These are phyloP conservation scores for Phallusia fumigata DNA, from an alignment of 23 tunicate species.

Conservation along the genomic window DNA sequence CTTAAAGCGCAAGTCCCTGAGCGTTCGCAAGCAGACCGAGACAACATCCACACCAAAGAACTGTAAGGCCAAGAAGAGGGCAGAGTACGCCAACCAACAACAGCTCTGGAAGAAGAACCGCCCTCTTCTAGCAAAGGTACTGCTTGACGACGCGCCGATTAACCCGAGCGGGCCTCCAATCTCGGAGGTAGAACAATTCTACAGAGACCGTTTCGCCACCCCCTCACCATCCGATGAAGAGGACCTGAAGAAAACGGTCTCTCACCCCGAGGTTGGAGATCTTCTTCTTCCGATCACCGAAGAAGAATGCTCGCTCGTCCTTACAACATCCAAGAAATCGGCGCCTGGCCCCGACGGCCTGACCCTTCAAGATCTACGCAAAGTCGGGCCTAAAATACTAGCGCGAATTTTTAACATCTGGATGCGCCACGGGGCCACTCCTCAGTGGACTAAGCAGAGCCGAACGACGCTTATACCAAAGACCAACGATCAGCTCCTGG, in stretches of 20 bases:
- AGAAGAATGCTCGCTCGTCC: background rate
- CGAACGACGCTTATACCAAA: background rate
- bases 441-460: background rate
- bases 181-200: no score
- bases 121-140: background rate
- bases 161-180: no score
- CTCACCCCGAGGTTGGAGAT: background rate
- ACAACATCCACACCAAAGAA: background rate
- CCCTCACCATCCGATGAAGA: background rate
- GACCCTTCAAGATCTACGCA: background rate
- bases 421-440: conserved; percentile 11
- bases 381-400: background rate
- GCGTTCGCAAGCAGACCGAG: background rate
- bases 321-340: background rate
- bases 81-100: background rate
- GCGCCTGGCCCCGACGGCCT: background rate
- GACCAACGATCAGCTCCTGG: background rate
- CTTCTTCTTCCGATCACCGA: background rate
- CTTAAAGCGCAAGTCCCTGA: background rate
- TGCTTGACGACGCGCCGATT: no score
- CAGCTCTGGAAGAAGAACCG: conserved; percentile 4
- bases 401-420: background rate
- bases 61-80: background rate
- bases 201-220: background rate
- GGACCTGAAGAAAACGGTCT: background rate